phyloP scores from a whole-genome alignment of 2,888 invertebrate species.

The Volucella inflata region DNA sequence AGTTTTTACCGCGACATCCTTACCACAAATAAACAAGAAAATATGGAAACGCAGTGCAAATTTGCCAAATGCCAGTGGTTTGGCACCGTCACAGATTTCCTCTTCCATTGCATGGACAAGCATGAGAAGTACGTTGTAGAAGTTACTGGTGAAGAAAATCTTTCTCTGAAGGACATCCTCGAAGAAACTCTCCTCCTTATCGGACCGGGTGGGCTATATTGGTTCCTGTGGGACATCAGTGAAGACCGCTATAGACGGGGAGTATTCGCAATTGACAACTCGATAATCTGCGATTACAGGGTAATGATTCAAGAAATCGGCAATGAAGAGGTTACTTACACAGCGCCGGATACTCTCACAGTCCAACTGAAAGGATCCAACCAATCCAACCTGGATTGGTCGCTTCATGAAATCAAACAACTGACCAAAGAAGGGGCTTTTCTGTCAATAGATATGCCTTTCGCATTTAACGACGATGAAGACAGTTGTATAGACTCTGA shows the following conservation, averaged over 20 bases:
- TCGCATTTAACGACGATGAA: too few relatives aligned
- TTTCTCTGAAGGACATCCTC: background rate
- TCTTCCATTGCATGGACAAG: background rate
- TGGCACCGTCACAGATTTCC: background rate
- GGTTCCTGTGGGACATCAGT: background rate
- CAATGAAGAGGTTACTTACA: background rate
- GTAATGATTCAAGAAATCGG: background rate
- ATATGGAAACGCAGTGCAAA: background rate
- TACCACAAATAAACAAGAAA: background rate
- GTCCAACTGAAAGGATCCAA: too few relatives aligned
- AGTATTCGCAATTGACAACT: constrained; percentile 7
- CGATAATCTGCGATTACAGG: background rate
- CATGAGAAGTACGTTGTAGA: background rate
- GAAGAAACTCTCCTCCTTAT: background rate
- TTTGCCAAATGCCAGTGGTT: background rate
- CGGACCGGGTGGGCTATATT: constrained; percentile 5
- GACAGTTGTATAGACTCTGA: too few relatives aligned
- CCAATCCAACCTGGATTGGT: too few relatives aligned
- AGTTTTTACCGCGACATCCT: too few relatives aligned
- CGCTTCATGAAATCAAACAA: too few relatives aligned
- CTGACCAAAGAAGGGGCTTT: too few relatives aligned
- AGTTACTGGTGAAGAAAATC: background rate
- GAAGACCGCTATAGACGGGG: constrained; percentile 5
- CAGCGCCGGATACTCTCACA: too few relatives aligned
- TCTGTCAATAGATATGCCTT: too few relatives aligned